Evolutionary conservation across 2,888 invertebrate species (phyloP).

Genomic region (Phortica magna): DNA sequence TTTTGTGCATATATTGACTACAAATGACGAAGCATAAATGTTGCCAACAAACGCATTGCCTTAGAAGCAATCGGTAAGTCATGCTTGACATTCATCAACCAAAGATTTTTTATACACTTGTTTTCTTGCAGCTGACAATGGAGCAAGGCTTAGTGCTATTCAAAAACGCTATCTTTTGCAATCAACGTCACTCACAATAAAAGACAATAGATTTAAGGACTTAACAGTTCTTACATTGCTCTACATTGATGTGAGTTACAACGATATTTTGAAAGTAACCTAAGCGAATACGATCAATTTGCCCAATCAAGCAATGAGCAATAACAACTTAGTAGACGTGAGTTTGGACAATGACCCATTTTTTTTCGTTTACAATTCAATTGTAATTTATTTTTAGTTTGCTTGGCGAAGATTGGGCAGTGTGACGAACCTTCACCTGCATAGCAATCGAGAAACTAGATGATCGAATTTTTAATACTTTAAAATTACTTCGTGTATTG

Average conservation of each 20-base stretch:
- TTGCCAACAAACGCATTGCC: conserved; percentile 54
- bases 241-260: conserved; percentile 72
- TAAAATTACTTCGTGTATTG: conserved; percentile 59
- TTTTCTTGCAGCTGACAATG: not conserved
- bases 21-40: conserved; percentile 56
- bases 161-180: conserved; percentile 66
- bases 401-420: conserved; percentile 55
- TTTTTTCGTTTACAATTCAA: not conserved
- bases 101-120: not conserved
- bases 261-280: conserved; percentile 58
- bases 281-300: conserved; percentile 54
- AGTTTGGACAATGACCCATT: conserved; percentile 38
- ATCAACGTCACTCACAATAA: conserved; percentile 58
- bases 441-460: conserved; percentile 64
- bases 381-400: conserved; percentile 58
- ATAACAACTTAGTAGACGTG: conserved; percentile 69
- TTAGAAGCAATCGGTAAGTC: conserved; percentile 40
- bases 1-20: conserved; percentile 45
- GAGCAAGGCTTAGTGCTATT: not conserved
- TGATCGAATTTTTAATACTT: conserved; percentile 58
- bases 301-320: conserved; percentile 55
- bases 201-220: conserved; percentile 58
- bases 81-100: too few relatives aligned
- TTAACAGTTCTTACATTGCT: conserved; percentile 60
- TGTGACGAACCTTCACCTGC: conserved; percentile 60